These are phyloP conservation scores for Pristionchus mayeri DNA, from an alignment of 2,888 invertebrate genomes.

Conservation along the genomic window DNA sequence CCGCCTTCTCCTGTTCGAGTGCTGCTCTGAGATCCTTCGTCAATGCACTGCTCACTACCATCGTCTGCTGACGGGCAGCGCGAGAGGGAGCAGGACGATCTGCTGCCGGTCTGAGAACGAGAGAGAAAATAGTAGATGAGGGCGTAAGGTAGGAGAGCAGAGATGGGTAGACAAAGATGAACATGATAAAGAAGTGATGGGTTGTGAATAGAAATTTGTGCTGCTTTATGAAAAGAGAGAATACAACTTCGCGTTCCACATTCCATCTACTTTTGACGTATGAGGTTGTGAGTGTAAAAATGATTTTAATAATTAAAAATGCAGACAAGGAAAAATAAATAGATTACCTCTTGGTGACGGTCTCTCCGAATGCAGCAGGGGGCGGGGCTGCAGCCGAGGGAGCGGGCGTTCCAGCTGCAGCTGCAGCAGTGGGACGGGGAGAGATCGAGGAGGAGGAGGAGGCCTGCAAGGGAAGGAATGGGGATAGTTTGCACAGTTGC, in stretches of 20 bases:
- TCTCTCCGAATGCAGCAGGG: neutral
- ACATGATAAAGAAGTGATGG: too few species aligned
- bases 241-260: too few species aligned
- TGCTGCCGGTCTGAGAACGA: neutral
- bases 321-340: too few species aligned
- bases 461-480: neutral
- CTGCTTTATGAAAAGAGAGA: too few species aligned
- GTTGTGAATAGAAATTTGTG: too few species aligned
- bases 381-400: neutral
- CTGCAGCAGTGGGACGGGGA: neutral
- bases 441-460: neutral
- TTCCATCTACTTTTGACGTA: too few species aligned
- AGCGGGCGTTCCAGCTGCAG: neutral
- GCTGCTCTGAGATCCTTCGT: neutral
- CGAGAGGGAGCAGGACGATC: neutral
- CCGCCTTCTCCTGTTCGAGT: neutral
- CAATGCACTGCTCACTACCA: neutral
- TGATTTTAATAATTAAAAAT: too few species aligned
- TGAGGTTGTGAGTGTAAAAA: too few species aligned
- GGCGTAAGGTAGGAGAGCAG: too few species aligned
- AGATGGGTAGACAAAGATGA: too few species aligned
- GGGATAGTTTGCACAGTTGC: too few species aligned
- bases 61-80: conserved; percentile 36
- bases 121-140: too few species aligned
- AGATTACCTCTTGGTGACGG: neutral